Percentiles rank a stretch among this genome's conserved stretches.
Conservation (phyloP, 2,888 invertebrate genomes). For the Dryadula phaetusa region DNA sequence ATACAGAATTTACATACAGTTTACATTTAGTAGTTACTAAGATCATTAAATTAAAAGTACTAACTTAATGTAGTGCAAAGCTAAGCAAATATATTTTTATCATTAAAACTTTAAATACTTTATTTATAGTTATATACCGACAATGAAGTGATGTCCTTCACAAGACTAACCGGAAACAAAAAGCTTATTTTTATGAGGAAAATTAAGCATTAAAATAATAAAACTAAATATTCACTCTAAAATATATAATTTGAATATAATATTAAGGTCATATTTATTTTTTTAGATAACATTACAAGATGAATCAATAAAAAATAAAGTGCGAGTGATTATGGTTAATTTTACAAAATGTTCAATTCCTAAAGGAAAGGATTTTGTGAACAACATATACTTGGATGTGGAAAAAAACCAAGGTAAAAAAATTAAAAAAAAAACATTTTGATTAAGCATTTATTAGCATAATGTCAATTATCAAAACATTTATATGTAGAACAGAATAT, state of each 20-base stretch:
- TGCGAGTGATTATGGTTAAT: slow-evolving; percentile 79
- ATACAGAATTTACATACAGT: background rate
- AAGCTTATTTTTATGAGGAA: slow-evolving; percentile 2
- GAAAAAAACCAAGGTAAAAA: slow-evolving; percentile 69
- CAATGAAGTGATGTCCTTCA: background rate
- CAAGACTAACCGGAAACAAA: background rate
- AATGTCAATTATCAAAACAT: slow-evolving; percentile 9
- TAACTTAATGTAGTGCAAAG: background rate
- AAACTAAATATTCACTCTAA: background rate
- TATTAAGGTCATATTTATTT: background rate
- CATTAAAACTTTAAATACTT: too few species aligned
- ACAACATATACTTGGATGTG: slow-evolving; percentile 74
- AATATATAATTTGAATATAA: background rate
- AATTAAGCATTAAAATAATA: background rate
- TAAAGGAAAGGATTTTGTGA: slow-evolving; percentile 67
- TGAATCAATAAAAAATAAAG: slow-evolving; percentile 79
- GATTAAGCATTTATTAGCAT: slow-evolving; percentile 12
- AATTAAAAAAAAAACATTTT: background rate
- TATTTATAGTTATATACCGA: background rate
- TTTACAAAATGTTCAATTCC: slow-evolving; percentile 65
- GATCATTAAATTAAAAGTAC: background rate
- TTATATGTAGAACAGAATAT: background rate
- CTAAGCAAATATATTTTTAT: background rate
- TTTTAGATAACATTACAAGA: slow-evolving; percentile 80
- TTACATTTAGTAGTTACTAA: too few species aligned